Evolutionary conservation across 2,888 invertebrate genomes (phyloP), one percentile per base, ranked within the genome.

Genomic region (Herminia tarsipennalis): DNA sequence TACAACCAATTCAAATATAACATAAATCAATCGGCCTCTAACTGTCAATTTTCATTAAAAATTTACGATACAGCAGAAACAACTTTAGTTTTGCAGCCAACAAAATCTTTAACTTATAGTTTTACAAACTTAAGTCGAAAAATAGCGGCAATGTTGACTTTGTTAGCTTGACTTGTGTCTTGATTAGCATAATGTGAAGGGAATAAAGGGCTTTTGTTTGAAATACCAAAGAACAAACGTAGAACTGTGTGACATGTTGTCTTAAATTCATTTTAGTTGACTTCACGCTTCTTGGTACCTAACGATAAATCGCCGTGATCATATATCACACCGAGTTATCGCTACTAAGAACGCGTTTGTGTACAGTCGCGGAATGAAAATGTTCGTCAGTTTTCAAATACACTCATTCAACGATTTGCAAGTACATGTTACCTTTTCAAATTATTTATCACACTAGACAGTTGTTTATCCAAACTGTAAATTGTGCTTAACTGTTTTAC

Each of bases 21-120:
- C 32, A 66, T 63, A 66, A 63, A 66, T 63, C 63, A 58, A 51
- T 55, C 16, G 28, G 14, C 35, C 51, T 46, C 35, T 56, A 17
- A 43, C 22, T 45, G 44, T 37, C 38, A 5, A 33, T 33, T 33
- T 38, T 12, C 25, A 44, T 37, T 16, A 41, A 50, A 48, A 52
- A 58, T 63, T 61, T 66, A 66, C 48, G 62, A 63, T 48, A 24
- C 4, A n/a, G 1, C n/a, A 10, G 20, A 28, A 21, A 55, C 62
- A 55, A 66, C 5, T 41, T 58, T 50, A 43, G 22, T 14, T 13
- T 1, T 61, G 51, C 62, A 14, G 39, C n/a, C 20, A 3, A 4
- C 9, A 30, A 45, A 38, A 1, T 12, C 3, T 12, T 18, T 1
- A 17, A 13, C 4, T 6, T 6, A 25, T 34, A 25, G 6, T 27